phyloP scores from a whole-genome alignment of 2,113 vertebrate genomes.

The Perca fluviatilis region DNA sequence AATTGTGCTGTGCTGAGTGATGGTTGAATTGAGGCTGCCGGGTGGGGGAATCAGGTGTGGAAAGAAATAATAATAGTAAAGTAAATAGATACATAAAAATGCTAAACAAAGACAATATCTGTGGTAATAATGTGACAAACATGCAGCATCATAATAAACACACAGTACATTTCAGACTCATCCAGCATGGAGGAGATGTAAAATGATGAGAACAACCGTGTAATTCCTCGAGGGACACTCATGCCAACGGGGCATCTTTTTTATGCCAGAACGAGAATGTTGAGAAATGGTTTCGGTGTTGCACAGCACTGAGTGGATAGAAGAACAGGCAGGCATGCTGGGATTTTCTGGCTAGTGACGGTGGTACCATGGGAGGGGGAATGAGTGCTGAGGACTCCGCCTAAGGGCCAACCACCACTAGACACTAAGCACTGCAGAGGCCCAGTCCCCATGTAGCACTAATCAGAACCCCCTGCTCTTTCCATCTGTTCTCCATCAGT shows the following conservation, averaged over 20 bases:
- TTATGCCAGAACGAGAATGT: conserved; percentile 67
- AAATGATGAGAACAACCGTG: conserved; percentile 69
- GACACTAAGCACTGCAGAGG: conserved; percentile 59
- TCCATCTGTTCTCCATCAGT: conserved; percentile 85
- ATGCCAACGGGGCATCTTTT: conserved; percentile 72
- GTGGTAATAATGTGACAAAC: conserved; percentile 51
- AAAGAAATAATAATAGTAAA: conserved; percentile 28
- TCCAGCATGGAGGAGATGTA: conserved; percentile 59
- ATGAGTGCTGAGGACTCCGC: conserved; percentile 50
- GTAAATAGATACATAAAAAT: conserved; percentile 36
- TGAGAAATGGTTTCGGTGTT: conserved; percentile 65
- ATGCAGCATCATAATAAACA: conserved; percentile 45
- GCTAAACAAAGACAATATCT: conserved; percentile 51
- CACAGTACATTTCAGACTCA: conserved; percentile 51
- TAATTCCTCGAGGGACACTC: conserved; percentile 72
- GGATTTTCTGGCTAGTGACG: conserved; percentile 65
- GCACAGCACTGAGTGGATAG: conserved; percentile 31
- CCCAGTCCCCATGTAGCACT: conserved; percentile 70
- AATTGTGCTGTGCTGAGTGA: conserved; percentile 85
- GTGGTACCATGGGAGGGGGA: conserved; percentile 53
- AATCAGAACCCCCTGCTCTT: conserved; percentile 78
- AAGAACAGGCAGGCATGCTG: conserved; percentile 59
- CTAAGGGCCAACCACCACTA: conserved; percentile 64
- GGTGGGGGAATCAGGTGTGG: conserved; percentile 34
- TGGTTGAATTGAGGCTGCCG: conserved; percentile 79